Evolutionary conservation across 2,113 vertebrate genomes (phyloP), one percentile per base, ranked within the genome.

Genomic region (Crypturellus undulatus): DNA sequence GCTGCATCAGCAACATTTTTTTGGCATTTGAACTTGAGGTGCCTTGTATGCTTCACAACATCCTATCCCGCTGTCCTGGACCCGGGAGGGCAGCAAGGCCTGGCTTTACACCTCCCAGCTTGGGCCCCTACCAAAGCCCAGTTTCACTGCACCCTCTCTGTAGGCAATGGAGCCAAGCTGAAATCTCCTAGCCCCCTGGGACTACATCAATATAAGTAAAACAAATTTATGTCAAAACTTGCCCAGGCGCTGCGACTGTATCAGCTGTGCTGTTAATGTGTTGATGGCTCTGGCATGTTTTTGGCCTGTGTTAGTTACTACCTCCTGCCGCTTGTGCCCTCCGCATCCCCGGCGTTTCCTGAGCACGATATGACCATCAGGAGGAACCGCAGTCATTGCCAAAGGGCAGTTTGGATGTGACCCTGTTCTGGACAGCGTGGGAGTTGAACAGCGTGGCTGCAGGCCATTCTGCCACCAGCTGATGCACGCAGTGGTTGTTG

Each of bases 101-200:
- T 84, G 51, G 30, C 40, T 70, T 64, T 40, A 9, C 52, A 70
- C 38, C 62, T 87, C 19, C 36, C 70, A 52, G 3, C 40, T 0
- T 1, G 72, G 45, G 16, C 16, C 12, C 15, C 30, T 80, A 3
- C 5, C 20, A 70, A 65, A 58, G 30, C 34, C 28, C 77, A 12
- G 2, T 73, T 82, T 85, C 63, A 9, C 30, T 73, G 19, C 7
- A 43, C 8, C 1, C 4, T 88, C 30, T 73, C 32, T 73, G 21
- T 25, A 84, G 28, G 30, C 1, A 2, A 12, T 11, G 28, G 38
- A 83, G 12, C 51, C 32, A 64, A 64, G 45, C 4, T 36, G 22
- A 72, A 64, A 47, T 72, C 25, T 62, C 12, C 26, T 4, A 4
- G 2, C 8, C 6, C 5, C 10, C 1, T 0, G 42, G 65, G 30